phyloP scores from a whole-genome alignment of 2,797 vertebrate genomes.

The Myotis pilosus region DNA sequence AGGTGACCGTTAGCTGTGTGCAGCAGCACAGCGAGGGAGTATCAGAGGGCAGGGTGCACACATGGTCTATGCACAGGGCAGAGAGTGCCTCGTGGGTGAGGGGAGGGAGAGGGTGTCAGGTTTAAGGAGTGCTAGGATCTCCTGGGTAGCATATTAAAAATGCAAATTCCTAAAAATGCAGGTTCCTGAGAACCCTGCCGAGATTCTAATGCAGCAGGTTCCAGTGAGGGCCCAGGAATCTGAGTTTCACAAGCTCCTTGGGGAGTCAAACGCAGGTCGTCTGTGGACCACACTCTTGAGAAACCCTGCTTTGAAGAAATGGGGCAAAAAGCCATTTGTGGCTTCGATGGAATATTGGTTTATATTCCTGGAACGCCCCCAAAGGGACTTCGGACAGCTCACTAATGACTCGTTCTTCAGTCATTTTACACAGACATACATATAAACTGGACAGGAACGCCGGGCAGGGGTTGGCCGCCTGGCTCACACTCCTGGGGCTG shows the following conservation, averaged over 20 bases:
- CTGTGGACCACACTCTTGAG: neutral
- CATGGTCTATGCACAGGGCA: neutral
- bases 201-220: neutral
- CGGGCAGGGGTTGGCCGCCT: neutral
- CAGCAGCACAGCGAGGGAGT: neutral
- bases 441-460: neutral
- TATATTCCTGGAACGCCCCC: constrained; percentile 46
- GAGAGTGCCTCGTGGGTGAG: accelerated
- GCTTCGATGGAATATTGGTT: constrained; percentile 46
- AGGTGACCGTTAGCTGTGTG: neutral
- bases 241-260: neutral
- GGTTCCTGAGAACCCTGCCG: neutral
- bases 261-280: neutral
- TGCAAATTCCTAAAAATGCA: neutral
- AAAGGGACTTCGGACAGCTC: constrained; percentile 47
- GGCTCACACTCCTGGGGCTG: neutral
- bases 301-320: neutral
- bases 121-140: neutral
- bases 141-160: neutral
- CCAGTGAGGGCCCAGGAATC: neutral
- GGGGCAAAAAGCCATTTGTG: neutral
- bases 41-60: neutral
- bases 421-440: constrained; percentile 33
- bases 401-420: constrained; percentile 35
- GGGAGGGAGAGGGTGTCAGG: neutral